Evolutionary conservation across 2,113 vertebrate species (phyloP).

Genomic region (Gorsachius goisagi): DNA sequence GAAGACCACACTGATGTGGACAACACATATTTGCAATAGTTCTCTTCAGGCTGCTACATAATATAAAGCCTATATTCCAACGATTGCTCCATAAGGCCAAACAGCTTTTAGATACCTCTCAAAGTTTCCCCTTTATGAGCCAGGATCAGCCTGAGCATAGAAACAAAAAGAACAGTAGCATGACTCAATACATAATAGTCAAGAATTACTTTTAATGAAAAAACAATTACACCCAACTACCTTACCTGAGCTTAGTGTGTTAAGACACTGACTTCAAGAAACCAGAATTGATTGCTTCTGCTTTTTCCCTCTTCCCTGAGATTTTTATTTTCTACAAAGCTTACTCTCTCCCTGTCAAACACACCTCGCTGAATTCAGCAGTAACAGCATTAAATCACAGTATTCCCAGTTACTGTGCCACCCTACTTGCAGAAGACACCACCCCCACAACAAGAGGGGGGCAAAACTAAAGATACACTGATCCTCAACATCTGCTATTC

Average conservation of each 20-base stretch:
- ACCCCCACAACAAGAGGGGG: background rate
- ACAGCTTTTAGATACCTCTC: background rate
- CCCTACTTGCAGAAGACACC: background rate
- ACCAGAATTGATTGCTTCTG: accelerated
- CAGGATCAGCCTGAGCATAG: background rate
- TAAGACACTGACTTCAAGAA: background rate
- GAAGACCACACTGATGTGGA: background rate
- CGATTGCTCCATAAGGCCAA: background rate
- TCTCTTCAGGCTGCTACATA: background rate
- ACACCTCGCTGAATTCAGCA: accelerated
- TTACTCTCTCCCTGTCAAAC: no score
- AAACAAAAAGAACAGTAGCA: background rate
- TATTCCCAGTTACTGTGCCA: background rate
- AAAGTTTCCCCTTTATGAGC: background rate
- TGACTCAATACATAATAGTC: background rate
- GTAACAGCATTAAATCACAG: accelerated
- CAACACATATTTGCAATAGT: background rate
- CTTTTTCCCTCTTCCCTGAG: background rate
- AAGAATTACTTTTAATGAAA: background rate
- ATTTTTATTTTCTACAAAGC: background rate
- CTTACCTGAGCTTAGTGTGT: background rate
- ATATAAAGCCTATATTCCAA: background rate
- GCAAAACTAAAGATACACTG: background rate
- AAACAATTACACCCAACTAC: background rate
- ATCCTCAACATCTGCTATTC: background rate